These are phyloP conservation scores for Helicoverpa armigera DNA, from an alignment of 1,140 invertebrate genomes.

Conservation along the genomic window DNA sequence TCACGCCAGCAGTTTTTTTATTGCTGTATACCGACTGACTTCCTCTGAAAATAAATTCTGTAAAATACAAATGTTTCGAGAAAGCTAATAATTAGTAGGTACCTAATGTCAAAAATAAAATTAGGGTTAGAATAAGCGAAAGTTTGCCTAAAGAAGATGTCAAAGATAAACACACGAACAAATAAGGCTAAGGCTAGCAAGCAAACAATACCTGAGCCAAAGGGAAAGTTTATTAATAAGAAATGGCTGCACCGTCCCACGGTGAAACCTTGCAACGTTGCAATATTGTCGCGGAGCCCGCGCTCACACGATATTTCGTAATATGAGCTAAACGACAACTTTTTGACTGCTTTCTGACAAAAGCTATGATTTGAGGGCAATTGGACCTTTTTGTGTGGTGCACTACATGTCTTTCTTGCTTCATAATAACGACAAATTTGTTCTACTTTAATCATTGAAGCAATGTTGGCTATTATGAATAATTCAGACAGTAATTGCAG, in stretches of 20 bases:
- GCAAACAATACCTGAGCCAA: conserved; percentile 50
- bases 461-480: too few species aligned
- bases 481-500: too few species aligned
- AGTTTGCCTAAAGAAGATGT: neutral
- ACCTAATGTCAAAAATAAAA: too few species aligned
- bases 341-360: conserved; percentile 3
- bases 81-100: too few species aligned
- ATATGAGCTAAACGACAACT: neutral
- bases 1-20: too few species aligned
- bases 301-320: conserved; percentile 27
- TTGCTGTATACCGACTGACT: too few species aligned
- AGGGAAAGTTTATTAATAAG: conserved; percentile 58
- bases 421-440: neutral
- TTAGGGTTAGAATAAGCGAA: neutral
- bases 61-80: too few species aligned
- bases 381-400: neutral
- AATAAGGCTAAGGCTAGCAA: conserved; percentile 38
- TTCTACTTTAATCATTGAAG: too few species aligned
- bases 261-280: conserved; percentile 36
- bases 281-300: conserved; percentile 23
- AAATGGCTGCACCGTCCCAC: conserved; percentile 56
- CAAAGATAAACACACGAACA: neutral
- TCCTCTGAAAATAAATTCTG: neutral
- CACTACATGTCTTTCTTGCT: neutral
- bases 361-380: neutral